Conservation (phyloP, 2,113 vertebrate genomes). For the Notechis scutatus region DNA sequence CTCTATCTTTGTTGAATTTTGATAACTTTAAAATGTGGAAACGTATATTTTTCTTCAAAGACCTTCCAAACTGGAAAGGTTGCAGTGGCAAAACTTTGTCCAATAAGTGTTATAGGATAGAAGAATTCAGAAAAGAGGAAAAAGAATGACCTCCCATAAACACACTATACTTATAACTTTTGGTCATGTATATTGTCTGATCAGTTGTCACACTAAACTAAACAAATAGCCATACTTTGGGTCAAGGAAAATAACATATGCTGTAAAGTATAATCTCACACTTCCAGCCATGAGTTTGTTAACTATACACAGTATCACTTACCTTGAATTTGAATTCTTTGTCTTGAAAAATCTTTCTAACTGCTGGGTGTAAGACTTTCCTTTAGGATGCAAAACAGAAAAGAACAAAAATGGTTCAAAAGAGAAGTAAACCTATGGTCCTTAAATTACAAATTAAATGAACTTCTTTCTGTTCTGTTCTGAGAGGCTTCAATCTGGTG, state of each 20-base stretch:
- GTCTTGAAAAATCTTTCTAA: slow-evolving; percentile 83
- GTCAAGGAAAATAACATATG: slow-evolving; percentile 50
- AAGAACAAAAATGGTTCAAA: slow-evolving; percentile 72
- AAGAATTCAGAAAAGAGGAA: slow-evolving; percentile 13
- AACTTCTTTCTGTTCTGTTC: slow-evolving; percentile 76
- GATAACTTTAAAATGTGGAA: background rate
- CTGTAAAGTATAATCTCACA: slow-evolving; percentile 75
- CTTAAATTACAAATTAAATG: slow-evolving; percentile 80
- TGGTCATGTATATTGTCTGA: slow-evolving; percentile 46
- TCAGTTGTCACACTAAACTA: slow-evolving; percentile 53
- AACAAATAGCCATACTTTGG: slow-evolving; percentile 50
- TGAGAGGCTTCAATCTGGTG: slow-evolving; percentile 77
- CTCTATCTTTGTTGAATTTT: background rate
- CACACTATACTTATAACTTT: slow-evolving; percentile 22
- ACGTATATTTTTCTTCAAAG: background rate
- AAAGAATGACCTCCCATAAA: background rate
- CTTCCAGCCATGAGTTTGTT: slow-evolving; percentile 69
- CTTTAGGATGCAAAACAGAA: slow-evolving; percentile 94
- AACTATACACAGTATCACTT: slow-evolving; percentile 72
- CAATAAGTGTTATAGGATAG: background rate
- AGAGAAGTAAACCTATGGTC: slow-evolving; percentile 70
- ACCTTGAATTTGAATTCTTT: slow-evolving; percentile 88
- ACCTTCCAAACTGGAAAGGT: background rate
- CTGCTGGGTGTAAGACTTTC: slow-evolving; percentile 77
- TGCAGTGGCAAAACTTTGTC: background rate